phyloP scores from a whole-genome alignment of 2,113 vertebrate genomes.

The Myocastor coypus region DNA sequence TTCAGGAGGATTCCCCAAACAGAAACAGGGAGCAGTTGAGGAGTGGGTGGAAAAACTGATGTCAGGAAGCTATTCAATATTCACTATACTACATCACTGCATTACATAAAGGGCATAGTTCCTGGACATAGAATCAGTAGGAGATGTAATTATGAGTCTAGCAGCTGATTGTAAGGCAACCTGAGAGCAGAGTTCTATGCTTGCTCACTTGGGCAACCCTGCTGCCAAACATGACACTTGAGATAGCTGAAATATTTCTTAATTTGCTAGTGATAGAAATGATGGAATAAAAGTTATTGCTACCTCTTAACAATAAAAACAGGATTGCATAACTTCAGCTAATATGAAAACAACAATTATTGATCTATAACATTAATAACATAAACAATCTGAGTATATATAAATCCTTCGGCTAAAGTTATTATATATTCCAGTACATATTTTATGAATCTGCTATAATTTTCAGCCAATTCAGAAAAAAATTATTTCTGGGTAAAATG shows the following conservation, averaged over 20 bases:
- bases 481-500: background rate
- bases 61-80: background rate
- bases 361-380: background rate
- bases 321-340: background rate
- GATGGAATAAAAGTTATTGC: background rate
- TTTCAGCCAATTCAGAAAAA: conserved; percentile 25
- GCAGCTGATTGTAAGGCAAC: background rate
- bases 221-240: background rate
- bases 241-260: background rate
- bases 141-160: background rate
- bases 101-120: background rate
- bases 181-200: background rate
- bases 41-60: background rate
- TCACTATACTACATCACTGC: background rate
- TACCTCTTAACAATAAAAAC: background rate
- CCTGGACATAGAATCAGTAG: background rate
- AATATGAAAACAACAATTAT: background rate
- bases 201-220: background rate
- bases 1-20: background rate
- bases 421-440: background rate
- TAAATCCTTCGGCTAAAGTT: background rate
- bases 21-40: background rate
- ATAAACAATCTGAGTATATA: background rate
- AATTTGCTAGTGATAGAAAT: background rate
- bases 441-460: conserved; percentile 30